A percentile compares a stretch with the other conserved stretches of the same genome.
Conservation (phyloP, 1,140 invertebrate genomes). For the Polypedilum pembai region DNA sequence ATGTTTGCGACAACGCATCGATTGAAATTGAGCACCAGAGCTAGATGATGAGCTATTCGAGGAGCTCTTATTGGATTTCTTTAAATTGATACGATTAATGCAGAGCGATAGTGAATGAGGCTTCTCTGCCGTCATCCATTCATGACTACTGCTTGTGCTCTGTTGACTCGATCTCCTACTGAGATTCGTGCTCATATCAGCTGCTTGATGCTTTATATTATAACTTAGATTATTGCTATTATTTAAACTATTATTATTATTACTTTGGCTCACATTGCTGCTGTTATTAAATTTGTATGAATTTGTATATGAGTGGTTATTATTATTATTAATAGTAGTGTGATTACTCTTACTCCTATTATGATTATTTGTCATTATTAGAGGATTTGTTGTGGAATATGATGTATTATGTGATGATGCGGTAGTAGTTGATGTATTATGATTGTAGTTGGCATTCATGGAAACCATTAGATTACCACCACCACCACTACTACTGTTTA, state of each 20-base stretch:
- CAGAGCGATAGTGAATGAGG: constrained; percentile 5
- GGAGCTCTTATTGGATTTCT: background rate
- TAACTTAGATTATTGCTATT: constrained; percentile 20
- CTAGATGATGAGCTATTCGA: constrained; percentile 6
- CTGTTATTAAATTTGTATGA: constrained; percentile 23
- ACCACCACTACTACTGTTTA: background rate
- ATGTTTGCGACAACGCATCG: background rate
- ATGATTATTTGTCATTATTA: constrained; percentile 24
- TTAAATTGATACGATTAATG: constrained; percentile 18
- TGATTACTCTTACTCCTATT: constrained; percentile 3
- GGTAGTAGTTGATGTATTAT: background rate
- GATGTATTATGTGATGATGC: constrained; percentile 1
- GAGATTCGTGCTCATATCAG: background rate
- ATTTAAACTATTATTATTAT: constrained; percentile 14
- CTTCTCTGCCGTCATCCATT: constrained; percentile 11
- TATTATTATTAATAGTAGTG: background rate
- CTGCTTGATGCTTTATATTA: background rate
- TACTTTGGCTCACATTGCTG: constrained; percentile 27
- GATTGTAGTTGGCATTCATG: constrained; percentile 18
- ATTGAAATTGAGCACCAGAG: constrained; percentile 25
- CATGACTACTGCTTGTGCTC: constrained; percentile 6
- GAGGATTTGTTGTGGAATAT: background rate
- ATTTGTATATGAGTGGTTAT: background rate
- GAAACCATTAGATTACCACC: no score
- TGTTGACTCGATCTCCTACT: constrained; percentile 22